Base-by-base conservation (phyloP, 2,888 invertebrate species). In the Tigriopus californicus region DNA sequence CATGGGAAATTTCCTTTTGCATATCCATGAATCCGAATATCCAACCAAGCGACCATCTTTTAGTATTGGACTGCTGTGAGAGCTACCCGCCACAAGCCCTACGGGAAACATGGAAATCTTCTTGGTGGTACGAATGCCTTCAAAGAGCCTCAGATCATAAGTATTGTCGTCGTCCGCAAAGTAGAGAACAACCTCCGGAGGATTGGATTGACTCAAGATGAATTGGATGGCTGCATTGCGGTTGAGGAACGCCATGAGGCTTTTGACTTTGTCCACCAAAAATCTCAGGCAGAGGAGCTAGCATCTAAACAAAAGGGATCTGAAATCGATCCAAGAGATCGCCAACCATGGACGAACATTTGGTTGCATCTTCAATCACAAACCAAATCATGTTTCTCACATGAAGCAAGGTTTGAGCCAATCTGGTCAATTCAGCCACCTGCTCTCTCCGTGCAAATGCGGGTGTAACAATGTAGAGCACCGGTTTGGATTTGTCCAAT, bases 61-160 rank as follows among this genome's bases (percentile, higher is more conserved):
- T 2, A 70, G 66, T n/a, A 70, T 76, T 13, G 82, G 83, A 49
- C 80, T 77, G 65, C 81, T 82, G 8, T 83, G 74, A 67, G 79
- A 77, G 1, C 81, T 80, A n/a, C 58, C 69, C 1, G 74, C 75
- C 59, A 85, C 82, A 61, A 88, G 72, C 15, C 85, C 88, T n/a
- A 89, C 88, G 0, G 88, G 88, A 78, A 85, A 88, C 77, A 87
- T 83, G 4, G 85, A 82, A 10, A 86, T 84, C 66, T 76, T 78
- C 67, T 79, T 77, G 10, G 85, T 85, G 64, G 74, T 76, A 53
- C 85, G 77, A 72, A 83, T 83, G 81, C 85, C 82, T 62, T 80
- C 76, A 69, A 85, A 85, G 61, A 86, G 75, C 65, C 77, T 75
- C 66, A 82, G 75, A 69, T 85, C 84, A 68, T 85, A 86, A 13